These are phyloP conservation scores for Elaphurus davidianus DNA, from an alignment of 2,113 vertebrate genomes.

Conservation along the genomic window DNA sequence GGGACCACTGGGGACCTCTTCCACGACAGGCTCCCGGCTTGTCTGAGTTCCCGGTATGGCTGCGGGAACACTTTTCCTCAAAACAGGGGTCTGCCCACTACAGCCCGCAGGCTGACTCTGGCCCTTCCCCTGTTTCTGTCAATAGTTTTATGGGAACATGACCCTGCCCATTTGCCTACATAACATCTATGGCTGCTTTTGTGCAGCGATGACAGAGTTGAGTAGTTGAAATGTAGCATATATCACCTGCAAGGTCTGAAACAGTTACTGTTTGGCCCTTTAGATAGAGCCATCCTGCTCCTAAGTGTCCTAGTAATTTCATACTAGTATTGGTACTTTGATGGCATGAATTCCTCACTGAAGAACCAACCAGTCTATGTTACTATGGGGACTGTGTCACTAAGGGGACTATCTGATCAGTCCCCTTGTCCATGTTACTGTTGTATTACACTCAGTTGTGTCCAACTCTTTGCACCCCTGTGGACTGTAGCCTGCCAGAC, in stretches of 20 bases:
- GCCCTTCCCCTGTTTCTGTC: neutral
- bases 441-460: neutral
- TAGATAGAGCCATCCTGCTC: neutral
- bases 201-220: fast-evolving
- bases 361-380: neutral
- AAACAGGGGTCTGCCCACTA: too few relatives aligned
- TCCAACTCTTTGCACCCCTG: neutral
- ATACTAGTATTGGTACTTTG: neutral
- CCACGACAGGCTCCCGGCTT: neutral
- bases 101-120: neutral
- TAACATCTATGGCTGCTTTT: neutral
- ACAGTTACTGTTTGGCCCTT: neutral
- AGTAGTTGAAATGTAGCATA: neutral
- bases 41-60: neutral
- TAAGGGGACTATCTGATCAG: too few relatives aligned
- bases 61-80: neutral
- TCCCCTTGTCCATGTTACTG: neutral
- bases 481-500: neutral
- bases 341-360: neutral
- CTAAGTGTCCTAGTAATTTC: neutral
- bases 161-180: fast-evolving
- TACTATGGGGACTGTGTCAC: neutral
- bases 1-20: neutral
- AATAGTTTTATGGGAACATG: neutral
- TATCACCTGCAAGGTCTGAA: neutral